phyloP scores from a whole-genome alignment of 2,113 vertebrate species.

The Peromyscus californicus region DNA sequence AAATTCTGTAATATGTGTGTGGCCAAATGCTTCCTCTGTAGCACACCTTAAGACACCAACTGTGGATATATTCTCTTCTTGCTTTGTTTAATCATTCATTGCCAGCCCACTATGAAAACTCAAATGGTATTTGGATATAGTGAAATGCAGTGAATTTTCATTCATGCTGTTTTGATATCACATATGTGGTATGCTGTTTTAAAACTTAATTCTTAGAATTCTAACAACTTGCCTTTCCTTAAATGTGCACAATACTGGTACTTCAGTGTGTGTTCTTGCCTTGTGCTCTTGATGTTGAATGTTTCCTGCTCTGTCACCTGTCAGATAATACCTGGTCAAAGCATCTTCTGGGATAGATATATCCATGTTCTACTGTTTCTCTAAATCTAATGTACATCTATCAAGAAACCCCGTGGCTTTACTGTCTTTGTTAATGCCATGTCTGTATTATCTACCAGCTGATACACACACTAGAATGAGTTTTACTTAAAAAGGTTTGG shows the following conservation, averaged over 20 bases:
- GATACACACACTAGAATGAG: rapidly evolving
- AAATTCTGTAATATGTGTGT: neutral
- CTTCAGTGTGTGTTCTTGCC: neutral
- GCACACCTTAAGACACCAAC: neutral
- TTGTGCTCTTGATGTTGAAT: neutral
- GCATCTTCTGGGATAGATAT: neutral
- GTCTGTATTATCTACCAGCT: neutral
- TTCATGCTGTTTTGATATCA: neutral
- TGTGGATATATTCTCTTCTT: neutral
- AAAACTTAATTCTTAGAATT: neutral
- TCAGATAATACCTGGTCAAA: neutral
- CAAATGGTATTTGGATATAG: neutral
- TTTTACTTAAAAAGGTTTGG: neutral
- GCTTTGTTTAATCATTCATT: neutral
- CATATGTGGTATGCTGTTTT: neutral
- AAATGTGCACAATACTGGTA: neutral
- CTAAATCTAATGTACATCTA: neutral
- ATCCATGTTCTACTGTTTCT: neutral
- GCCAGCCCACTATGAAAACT: neutral
- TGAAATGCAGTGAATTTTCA: neutral
- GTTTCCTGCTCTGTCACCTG: neutral
- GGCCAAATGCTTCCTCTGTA: neutral
- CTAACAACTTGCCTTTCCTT: neutral
- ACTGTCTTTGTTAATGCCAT: neutral
- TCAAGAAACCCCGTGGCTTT: neutral